phyloP scores from a whole-genome alignment of 2,888 invertebrate species.

The Chaetoderma sp. region DNA sequence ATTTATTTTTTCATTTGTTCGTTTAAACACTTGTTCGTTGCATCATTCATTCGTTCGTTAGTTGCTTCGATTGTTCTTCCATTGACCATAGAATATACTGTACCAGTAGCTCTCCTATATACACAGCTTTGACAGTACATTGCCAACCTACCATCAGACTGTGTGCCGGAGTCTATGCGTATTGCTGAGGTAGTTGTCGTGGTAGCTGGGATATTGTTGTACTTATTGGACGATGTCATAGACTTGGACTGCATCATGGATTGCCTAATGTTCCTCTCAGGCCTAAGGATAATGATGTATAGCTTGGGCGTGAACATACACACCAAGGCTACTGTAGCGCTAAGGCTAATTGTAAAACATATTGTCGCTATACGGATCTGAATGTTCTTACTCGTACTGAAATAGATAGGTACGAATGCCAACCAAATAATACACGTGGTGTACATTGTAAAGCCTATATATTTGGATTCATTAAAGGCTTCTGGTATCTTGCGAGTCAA shows the following conservation, averaged over 20 bases:
- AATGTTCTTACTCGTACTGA: constrained; percentile 71
- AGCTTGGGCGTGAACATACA: constrained; percentile 95
- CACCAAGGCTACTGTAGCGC: constrained; percentile 91
- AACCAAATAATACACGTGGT: constrained; percentile 82
- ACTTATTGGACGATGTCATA: constrained; percentile 22
- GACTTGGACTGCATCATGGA: constrained; percentile 64
- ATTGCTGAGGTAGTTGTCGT: constrained; percentile 48
- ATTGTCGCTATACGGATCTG: constrained; percentile 93
- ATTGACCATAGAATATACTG: no score
- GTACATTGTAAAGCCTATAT: constrained; percentile 81
- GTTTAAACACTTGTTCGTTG: no score
- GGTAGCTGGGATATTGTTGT: constrained; percentile 28
- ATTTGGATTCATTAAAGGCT: constrained; percentile 71
- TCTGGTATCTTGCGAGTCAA: constrained; percentile 71
- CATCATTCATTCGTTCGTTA: no score
- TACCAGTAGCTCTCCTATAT: no score
- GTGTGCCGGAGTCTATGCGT: constrained; percentile 67
- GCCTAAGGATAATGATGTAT: constrained; percentile 89
- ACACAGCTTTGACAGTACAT: no score
- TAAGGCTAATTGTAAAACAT: constrained; percentile 94
- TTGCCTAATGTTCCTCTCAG: constrained; percentile 89
- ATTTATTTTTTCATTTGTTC: no score
- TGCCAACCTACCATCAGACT: constrained; percentile 62
- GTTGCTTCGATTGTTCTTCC: no score
- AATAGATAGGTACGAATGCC: constrained; percentile 76